Evolutionary conservation across 2,797 vertebrate species (phyloP).

Genomic region (Enteromius argenteus): DNA sequence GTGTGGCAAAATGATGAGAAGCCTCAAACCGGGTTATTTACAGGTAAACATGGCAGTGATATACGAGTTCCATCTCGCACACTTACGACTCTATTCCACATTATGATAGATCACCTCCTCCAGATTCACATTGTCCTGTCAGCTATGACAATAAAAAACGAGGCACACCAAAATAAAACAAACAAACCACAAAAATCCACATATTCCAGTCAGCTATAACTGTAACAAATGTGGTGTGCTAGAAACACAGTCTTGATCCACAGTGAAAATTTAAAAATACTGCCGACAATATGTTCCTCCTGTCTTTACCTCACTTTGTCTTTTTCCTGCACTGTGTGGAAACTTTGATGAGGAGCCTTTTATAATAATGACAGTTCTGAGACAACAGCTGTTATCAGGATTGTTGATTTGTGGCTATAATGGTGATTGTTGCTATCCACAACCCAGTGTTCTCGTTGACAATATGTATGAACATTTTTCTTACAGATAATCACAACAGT

Average conservation of each 20-base stretch:
- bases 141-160: constrained; percentile 44
- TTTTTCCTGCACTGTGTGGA: constrained; percentile 16
- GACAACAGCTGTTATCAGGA: constrained; percentile 36
- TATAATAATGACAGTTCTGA: constrained; percentile 40
- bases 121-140: constrained; percentile 54
- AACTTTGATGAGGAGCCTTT: constrained; percentile 11
- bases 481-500: constrained; percentile 4
- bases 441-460: constrained; percentile 2
- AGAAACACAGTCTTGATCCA: constrained; percentile 26
- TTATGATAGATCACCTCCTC: constrained; percentile 61
- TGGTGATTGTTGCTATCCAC: constrained; percentile 7
- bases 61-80: constrained; percentile 63
- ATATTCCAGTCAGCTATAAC: constrained; percentile 45
- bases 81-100: constrained; percentile 59
- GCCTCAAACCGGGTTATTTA: constrained; percentile 62
- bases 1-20: constrained; percentile 57
- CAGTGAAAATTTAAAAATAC: constrained; percentile 45
- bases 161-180: constrained; percentile 50
- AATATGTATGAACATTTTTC: neutral
- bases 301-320: constrained; percentile 35
- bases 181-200: constrained; percentile 31
- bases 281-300: constrained; percentile 27
- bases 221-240: constrained; percentile 44
- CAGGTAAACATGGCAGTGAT: constrained; percentile 66
- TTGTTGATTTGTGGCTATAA: constrained; percentile 30